Base-by-base conservation (phyloP, 2,113 vertebrate species). In the Oceanites oceanicus region DNA sequence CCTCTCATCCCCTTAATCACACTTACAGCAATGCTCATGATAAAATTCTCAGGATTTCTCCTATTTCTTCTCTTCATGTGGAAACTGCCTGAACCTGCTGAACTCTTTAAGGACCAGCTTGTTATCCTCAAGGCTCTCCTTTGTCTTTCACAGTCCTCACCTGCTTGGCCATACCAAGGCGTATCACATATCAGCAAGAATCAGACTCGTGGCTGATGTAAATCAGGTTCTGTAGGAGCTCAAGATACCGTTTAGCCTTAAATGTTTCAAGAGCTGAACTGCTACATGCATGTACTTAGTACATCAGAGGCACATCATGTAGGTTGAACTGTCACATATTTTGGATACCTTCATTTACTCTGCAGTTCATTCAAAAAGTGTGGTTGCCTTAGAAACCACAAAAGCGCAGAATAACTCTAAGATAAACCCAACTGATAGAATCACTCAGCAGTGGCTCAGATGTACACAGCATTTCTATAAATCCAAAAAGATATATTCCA, bases 331-430 rank as follows among this genome's bases (percentile, higher is more conserved):
- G 86, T 91, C 90, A 94, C 66, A 14, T 92, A 70, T 92, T 95
- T 96, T 85, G 66, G 92, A 90, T 92, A 96, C 88, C 82, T 95
- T 92, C 81, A 92, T 90, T 96, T 96, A 92, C 62, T 88, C 84
- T 8, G 29, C 50, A 30, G 80, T 77, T 97, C 95, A 97, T 96
- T 96, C 86, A 97, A 86, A 79, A 96, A 95, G 40, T 66, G 55
- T 36, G 63, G 92, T 94, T 96, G 96, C 95, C 92, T 95, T 96
- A 96, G 96, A 95, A 97, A 97, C 96, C 73, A 89, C 32, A 12
- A 94, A 94, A 97, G 50, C 13, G 27, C 74, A 82, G 86, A 72
- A 96, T 88, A 96, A 89, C 91, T 95, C 74, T 36, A 47, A 71
- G 81, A 91, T 95, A 95, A 95, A 94, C 63, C 45, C 18, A 87